phyloP scores from a whole-genome alignment of 1,140 invertebrate species.

The Sweltsa coloradensis region DNA sequence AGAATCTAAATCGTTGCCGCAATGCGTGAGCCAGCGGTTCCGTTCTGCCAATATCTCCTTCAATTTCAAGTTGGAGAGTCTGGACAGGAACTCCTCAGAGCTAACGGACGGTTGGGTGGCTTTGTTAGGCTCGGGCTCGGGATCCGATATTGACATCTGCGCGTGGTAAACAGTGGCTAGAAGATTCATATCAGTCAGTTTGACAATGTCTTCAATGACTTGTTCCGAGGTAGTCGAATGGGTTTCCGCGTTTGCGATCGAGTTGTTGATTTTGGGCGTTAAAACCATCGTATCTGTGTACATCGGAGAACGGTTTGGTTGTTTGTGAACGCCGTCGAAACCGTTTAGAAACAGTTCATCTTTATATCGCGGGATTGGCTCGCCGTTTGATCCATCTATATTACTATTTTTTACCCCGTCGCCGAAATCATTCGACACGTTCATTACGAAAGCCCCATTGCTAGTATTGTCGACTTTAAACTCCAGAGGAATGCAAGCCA shows the following conservation, averaged over 20 bases:
- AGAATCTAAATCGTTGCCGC: slow-evolving; percentile 42
- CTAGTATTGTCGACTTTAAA: too few species aligned
- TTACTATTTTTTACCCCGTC: too few species aligned
- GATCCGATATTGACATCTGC: slow-evolving; percentile 24
- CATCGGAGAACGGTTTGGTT: neutral
- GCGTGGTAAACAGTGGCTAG: slow-evolving; percentile 39
- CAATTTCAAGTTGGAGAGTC: slow-evolving; percentile 38
- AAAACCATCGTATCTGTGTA: neutral
- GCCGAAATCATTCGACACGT: too few species aligned
- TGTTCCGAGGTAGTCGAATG: slow-evolving; percentile 15
- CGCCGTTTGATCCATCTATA: too few species aligned
- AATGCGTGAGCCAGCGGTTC: slow-evolving; percentile 39
- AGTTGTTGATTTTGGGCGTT: neutral
- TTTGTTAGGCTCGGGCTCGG: neutral
- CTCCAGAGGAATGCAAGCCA: too few species aligned
- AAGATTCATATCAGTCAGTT: slow-evolving; percentile 41
- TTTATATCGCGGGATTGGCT: slow-evolving; percentile 25
- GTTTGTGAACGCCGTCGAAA: neutral
- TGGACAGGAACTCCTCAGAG: slow-evolving; percentile 38
- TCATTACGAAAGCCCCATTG: too few species aligned
- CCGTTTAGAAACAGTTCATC: neutral
- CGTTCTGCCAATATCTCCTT: slow-evolving; percentile 38
- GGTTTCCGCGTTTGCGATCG: neutral
- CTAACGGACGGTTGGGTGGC: slow-evolving; percentile 30
- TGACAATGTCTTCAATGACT: slow-evolving; percentile 39